phyloP scores from a whole-genome alignment of 2,113 vertebrate genomes.

The Arothron firmamentum region DNA sequence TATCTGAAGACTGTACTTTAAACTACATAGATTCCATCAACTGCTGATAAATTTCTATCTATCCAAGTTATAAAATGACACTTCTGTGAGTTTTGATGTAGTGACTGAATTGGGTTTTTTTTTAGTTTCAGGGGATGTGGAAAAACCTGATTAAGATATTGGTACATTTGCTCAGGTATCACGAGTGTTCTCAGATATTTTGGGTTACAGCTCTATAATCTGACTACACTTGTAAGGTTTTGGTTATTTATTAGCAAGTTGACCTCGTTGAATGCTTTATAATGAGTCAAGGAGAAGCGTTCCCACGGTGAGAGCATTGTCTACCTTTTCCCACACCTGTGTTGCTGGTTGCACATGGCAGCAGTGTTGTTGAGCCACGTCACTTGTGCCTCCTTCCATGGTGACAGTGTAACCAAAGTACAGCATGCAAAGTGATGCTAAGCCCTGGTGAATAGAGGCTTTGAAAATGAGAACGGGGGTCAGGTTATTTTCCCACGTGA shows the following conservation, averaged over 20 bases:
- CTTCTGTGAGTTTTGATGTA: no score
- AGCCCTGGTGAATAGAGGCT: constrained; percentile 63
- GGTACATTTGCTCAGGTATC: no score
- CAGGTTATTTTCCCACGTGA: constrained; percentile 27
- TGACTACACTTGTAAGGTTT: background rate
- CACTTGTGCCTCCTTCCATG: constrained; percentile 47
- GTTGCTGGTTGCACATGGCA: constrained; percentile 53
- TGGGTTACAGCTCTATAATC: background rate
- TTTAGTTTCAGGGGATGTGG: background rate
- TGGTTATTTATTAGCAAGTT: constrained; percentile 62
- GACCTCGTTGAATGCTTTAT: constrained; percentile 45
- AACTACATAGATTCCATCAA: no score
- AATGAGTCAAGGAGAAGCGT: constrained; percentile 65
- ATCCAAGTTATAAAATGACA: no score
- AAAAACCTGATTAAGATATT: no score
- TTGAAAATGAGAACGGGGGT: constrained; percentile 23
- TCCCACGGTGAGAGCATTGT: constrained; percentile 76
- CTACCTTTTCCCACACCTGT: constrained; percentile 81
- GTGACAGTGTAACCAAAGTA: constrained; percentile 70
- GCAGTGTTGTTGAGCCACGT: constrained; percentile 63
- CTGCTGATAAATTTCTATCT: no score
- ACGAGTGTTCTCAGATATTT: background rate
- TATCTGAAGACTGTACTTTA: no score
- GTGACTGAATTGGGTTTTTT: no score
- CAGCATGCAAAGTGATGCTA: constrained; percentile 55